Conservation (phyloP, 2,888 invertebrate genomes). For the Falcaria lacertinaria region DNA sequence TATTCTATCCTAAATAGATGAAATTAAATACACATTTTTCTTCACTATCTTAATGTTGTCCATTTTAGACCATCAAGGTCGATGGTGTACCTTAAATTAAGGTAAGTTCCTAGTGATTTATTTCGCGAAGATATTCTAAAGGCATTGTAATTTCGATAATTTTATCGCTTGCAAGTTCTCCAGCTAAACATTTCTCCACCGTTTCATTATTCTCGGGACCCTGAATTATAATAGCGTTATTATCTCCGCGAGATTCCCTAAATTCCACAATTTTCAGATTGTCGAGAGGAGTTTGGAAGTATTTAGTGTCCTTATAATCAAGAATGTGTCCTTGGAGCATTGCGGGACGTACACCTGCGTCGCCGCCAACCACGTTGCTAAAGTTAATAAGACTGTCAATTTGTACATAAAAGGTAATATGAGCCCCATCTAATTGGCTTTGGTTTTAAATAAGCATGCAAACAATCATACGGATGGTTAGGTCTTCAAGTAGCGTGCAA, state of each 20-base stretch:
- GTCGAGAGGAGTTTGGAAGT: constrained; percentile 84
- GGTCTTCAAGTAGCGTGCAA: too few relatives aligned
- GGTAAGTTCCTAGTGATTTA: too few relatives aligned
- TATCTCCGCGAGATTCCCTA: neutral
- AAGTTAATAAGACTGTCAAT: constrained; percentile 84
- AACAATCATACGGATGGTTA: too few relatives aligned
- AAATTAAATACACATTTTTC: too few relatives aligned
- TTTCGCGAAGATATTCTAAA: neutral
- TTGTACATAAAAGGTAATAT: constrained; percentile 85
- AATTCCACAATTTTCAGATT: constrained; percentile 59
- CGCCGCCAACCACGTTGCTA: constrained; percentile 85
- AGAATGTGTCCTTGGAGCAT: constrained; percentile 85
- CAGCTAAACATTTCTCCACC: neutral
- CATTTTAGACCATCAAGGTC: too few relatives aligned
- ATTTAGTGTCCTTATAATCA: constrained; percentile 85
- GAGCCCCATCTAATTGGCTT: too few relatives aligned
- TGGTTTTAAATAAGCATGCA: too few relatives aligned
- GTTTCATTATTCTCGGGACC: neutral
- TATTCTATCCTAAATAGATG: too few relatives aligned
- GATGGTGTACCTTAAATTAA: too few relatives aligned
- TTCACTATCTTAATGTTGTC: too few relatives aligned
- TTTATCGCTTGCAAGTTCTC: neutral
- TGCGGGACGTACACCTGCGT: constrained; percentile 87
- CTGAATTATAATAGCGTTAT: too few relatives aligned
- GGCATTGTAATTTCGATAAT: neutral